Evolutionary conservation across 2,113 vertebrate genomes (phyloP).

Genomic region (Gymnogyps californianus): DNA sequence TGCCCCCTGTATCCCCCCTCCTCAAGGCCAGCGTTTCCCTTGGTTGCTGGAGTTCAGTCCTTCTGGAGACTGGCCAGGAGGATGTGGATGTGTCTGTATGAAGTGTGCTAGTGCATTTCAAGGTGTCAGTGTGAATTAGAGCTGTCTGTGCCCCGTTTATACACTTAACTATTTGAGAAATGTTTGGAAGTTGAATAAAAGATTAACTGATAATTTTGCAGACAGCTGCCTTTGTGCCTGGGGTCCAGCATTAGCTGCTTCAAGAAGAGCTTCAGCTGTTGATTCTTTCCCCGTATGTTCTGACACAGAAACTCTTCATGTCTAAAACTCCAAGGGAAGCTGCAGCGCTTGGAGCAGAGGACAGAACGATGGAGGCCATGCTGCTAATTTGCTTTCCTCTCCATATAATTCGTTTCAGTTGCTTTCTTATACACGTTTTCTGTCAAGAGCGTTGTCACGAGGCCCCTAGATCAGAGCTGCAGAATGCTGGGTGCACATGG

Average conservation of each 20-base stretch:
- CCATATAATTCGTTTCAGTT: neutral
- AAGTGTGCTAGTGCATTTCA: neutral
- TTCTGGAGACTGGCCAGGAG: neutral
- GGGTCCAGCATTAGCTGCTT: neutral
- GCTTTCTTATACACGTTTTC: fast-evolving
- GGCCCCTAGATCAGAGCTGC: neutral
- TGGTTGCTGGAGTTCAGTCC: neutral
- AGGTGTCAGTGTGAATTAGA: neutral
- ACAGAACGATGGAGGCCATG: neutral
- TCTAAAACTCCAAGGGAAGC: neutral
- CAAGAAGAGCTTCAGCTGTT: neutral
- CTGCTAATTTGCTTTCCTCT: neutral
- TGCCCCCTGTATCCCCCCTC: neutral
- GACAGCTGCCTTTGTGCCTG: neutral
- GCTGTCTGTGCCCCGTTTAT: neutral
- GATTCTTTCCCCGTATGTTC: neutral
- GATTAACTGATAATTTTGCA: constrained; percentile 43
- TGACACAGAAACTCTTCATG: neutral
- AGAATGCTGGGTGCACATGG: neutral
- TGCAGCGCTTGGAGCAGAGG: neutral
- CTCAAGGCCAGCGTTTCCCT: neutral
- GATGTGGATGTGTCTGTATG: neutral
- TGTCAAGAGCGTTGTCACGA: neutral
- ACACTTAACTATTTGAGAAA: neutral
- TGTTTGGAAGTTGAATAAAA: constrained; percentile 33